Base-by-base conservation (phyloP, 2,113 vertebrate species). In the Anoura caudifer region DNA sequence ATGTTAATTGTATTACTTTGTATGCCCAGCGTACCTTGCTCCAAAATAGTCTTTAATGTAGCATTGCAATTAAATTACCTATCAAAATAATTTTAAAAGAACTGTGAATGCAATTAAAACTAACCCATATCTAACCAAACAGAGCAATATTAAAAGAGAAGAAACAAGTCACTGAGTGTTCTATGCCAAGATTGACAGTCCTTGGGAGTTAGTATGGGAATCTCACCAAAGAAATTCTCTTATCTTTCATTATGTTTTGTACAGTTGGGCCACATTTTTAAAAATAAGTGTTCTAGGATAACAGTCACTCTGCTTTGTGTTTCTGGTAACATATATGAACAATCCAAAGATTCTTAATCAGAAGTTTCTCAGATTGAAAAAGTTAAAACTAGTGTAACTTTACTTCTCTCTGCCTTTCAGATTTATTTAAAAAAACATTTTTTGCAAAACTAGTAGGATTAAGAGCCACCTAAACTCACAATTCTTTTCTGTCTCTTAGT, bases 401-500 rank as follows among this genome's bases (percentile, higher is more conserved):
- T 2, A 96, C 72, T n/a, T 41, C 41, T 72, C 52, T 72, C 43
- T 93, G 61, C 16, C 43, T 94, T 96, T 96, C 82, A 94, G 50
- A 91, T 95, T 45, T 82, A 22, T 59, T 69, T 95, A 80, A 90
- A 95, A 92, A 24, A 54, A 52, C 84, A 56, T 7, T 63, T 45
- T 93, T 89, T 54, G 95, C 13, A 95, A 87, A 90, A 31, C 56
- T 47, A 52, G 5, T 83, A 41, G 86, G 96, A 90, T 90, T 93
- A 67, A 56, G 36, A 77, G 63, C 24, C 43, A 87, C 84, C 95
- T 86, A 50, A 93, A 65, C 85, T 75, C 24, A 41, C 33, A 31
- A 33, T 70, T 65, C 56, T 61, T 24, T n/a, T 28, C 24, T 59
- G 36, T 50, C 14, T 61, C 47, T 86, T 50, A 80, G 3, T 76